A percentile compares a stretch with the other conserved stretches of the same genome.
These are phyloP conservation scores for Tipula unca DNA, from an alignment of 2,888 invertebrate genomes.

Conservation along the genomic window DNA sequence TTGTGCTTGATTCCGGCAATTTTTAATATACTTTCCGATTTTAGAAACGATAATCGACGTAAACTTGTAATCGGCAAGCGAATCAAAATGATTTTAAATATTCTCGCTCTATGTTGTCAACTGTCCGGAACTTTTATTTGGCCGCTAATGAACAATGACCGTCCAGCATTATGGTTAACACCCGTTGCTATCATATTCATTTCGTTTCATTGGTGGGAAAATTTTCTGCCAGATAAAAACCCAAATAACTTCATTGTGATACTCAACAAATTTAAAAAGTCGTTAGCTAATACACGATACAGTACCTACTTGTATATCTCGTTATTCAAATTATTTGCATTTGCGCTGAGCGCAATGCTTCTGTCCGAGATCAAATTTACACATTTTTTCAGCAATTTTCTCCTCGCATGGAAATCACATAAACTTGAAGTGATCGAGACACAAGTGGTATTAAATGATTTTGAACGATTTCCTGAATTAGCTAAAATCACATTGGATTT, in stretches of 20 bases:
- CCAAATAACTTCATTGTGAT: neutral
- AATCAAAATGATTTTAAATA: conserved; percentile 40
- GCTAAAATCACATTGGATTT: conserved; percentile 44
- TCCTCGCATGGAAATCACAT: conserved; percentile 46
- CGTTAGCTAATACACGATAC: conserved; percentile 50
- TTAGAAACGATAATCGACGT: conserved; percentile 36
- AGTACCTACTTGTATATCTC: conserved; percentile 65
- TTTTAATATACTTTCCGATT: conserved; percentile 46
- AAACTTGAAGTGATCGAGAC: conserved; percentile 39
- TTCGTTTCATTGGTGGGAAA: conserved; percentile 80
- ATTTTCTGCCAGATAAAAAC: conserved; percentile 51
- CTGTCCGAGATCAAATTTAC: conserved; percentile 39
- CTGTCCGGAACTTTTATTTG: conserved; percentile 58
- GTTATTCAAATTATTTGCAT: conserved; percentile 67
- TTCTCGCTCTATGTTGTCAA: conserved; percentile 55
- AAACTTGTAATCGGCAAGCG: neutral
- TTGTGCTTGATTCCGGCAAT: conserved; percentile 75
- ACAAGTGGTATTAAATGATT: neutral
- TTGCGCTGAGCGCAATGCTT: conserved; percentile 54
- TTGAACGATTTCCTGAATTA: conserved; percentile 26
- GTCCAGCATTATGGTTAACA: conserved; percentile 52
- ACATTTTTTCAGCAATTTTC: conserved; percentile 43
- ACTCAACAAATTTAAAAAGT: neutral
- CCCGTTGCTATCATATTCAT: conserved; percentile 57
- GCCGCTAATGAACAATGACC: conserved; percentile 49